A percentile compares a stretch with the other conserved stretches of the same genome.
These are phyloP conservation scores for Caenorhabditis doughertyi DNA, from an alignment of 2,888 invertebrate genomes.

Conservation along the genomic window DNA sequence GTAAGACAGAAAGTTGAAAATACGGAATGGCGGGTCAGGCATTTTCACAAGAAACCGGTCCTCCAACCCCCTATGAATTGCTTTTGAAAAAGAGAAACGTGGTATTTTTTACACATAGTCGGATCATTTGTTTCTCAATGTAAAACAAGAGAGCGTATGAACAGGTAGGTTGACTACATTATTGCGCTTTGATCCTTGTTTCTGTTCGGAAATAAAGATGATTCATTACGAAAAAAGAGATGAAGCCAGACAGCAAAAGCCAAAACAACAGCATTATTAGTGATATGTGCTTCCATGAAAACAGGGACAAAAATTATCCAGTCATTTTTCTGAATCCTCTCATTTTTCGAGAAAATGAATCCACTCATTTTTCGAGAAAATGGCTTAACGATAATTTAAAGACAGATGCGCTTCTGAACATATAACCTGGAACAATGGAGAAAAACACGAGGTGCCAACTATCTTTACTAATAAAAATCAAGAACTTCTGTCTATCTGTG, in stretches of 20 bases:
- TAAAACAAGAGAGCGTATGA: neutral
- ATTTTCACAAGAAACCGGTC: neutral
- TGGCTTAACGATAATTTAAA: too few species aligned
- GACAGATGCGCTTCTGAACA: too few species aligned
- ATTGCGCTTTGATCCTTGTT: slow-evolving; percentile 14
- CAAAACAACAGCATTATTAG: neutral
- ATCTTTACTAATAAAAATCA: too few species aligned
- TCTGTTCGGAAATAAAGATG: slow-evolving; percentile 1
- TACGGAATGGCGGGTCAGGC: neutral
- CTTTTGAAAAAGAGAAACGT: neutral
- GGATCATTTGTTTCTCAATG: neutral
- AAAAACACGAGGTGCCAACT: too few species aligned
- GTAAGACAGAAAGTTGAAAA: neutral
- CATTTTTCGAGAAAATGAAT: too few species aligned
- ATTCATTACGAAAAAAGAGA: neutral
- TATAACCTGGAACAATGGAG: too few species aligned
- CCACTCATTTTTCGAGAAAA: too few species aligned
- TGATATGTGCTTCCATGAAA: neutral
- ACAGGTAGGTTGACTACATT: slow-evolving; percentile 1
- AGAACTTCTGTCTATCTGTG: too few species aligned
- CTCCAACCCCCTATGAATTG: neutral
- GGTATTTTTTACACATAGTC: neutral
- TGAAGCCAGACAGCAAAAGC: slow-evolving; percentile 29
- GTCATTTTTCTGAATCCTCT: too few species aligned
- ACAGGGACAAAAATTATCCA: too few species aligned